These are phyloP conservation scores for Holothuria glaberrima DNA, from an alignment of 35 echinoderm and acorn worm genomes.

Conservation along the genomic window DNA sequence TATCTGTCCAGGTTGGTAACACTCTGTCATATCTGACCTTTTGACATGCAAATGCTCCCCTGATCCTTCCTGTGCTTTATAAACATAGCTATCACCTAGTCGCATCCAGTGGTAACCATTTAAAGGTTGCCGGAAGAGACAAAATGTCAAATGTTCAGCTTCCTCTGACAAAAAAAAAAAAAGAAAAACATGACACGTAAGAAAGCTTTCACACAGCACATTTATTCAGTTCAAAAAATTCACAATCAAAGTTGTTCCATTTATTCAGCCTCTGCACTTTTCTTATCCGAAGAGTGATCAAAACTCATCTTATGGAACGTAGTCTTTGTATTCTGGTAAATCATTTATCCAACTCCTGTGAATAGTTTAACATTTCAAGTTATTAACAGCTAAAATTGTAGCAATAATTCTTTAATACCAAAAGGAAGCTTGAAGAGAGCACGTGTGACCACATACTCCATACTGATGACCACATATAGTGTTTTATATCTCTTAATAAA, in stretches of 20 bases:
- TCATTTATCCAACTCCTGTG: not conserved
- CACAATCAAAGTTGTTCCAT: too few species aligned
- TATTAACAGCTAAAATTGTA: not conserved
- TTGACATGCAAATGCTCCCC: not conserved
- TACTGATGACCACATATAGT: too few species aligned
- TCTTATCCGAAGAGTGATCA: too few species aligned
- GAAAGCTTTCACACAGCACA: not conserved
- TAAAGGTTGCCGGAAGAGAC: conserved; percentile 34
- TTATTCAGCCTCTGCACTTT: not conserved
- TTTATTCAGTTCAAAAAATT: too few species aligned
- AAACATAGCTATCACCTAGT: conserved; percentile 3
- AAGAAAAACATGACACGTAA: not conserved
- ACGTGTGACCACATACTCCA: too few species aligned
- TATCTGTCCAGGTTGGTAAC: not conserved
- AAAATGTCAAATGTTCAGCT: conserved; percentile 28
- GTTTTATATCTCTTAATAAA: too few species aligned
- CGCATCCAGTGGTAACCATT: conserved; percentile 40
- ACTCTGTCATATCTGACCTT: not conserved
- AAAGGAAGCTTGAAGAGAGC: too few species aligned
- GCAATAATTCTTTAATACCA: too few species aligned
- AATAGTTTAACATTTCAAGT: too few species aligned
- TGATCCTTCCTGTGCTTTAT: not conserved
- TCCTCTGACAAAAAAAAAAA: conserved; percentile 28
- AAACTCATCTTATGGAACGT: not conserved
- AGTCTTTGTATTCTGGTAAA: too few species aligned